These are phyloP conservation scores for Ophion slaviceki DNA, from an alignment of 2,888 invertebrate genomes.

Conservation along the genomic window DNA sequence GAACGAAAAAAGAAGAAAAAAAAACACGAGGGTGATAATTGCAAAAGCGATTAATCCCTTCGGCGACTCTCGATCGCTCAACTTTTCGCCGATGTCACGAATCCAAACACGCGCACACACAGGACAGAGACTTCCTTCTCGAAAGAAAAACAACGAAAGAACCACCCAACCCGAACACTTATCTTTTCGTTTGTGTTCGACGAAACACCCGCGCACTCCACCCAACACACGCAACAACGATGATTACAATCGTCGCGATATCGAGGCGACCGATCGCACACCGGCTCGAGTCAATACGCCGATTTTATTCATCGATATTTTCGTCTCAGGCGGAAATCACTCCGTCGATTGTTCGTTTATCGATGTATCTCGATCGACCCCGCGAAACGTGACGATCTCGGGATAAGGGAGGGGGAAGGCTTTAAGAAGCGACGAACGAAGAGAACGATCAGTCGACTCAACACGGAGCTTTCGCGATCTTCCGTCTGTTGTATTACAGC, in stretches of 20 bases:
- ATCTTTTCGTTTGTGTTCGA: conserved; percentile 5
- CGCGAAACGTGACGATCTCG: background rate
- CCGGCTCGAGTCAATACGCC: conserved; percentile 2
- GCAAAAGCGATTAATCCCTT: too few relatives aligned
- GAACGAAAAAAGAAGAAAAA: conserved; percentile 13
- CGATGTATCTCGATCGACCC: conserved; percentile 6
- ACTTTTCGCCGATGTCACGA: background rate
- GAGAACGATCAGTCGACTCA: background rate
- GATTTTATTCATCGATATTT: background rate
- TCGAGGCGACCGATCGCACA: background rate
- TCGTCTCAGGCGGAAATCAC: conserved; percentile 1
- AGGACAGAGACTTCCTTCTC: background rate
- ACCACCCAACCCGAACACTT: conserved; percentile 31
- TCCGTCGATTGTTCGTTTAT: conserved; percentile 1
- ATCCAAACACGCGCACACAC: background rate
- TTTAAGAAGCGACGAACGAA: background rate
- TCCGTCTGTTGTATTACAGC: background rate
- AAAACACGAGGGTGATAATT: background rate
- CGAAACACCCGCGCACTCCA: conserved; percentile 40
- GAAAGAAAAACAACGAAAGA: background rate
- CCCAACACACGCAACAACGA: conserved; percentile 15
- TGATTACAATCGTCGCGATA: background rate
- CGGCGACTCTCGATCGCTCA: too few relatives aligned
- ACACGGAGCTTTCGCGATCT: background rate
- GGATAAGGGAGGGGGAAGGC: background rate